Evolutionary conservation across 1,140 invertebrate genomes (phyloP), one percentile per base, ranked within the genome.

Genomic region (Drepana arcuata): DNA sequence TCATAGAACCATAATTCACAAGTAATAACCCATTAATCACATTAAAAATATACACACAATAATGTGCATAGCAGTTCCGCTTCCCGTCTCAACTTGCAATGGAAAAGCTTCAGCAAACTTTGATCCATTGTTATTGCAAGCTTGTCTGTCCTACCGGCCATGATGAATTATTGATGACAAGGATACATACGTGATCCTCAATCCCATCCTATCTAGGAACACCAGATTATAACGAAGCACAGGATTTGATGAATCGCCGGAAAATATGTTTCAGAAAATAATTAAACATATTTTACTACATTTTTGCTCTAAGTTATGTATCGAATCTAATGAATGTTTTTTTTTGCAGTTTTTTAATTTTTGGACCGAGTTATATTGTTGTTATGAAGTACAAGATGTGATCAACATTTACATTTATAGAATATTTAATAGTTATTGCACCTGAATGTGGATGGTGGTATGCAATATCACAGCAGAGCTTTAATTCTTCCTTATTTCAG

Each of bases 121-220:
- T 47, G 47, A 62, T 66, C 54, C 50, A 79, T 80, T 80, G 63
- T 61, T 74, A 80, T 77, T 74, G 67, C 72, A 57, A 57, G 40
- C 48, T 51, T 49, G 65, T 60, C 61, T 63, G 57, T 59, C 4
- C 18, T 5, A 4, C 49, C 54, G 50, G 46, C 53, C 54, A 51
- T 32, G 34, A 73, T 77, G 72, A 75, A 80, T 80, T 71, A 80
- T 80, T 69, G 60, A 80, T 73, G 66, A 38, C 41, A 44, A 59
- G 34, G 39, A 59, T 48, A 41, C 55, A 47, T 71, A 77, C 72
- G 75, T 80, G 75, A 63, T 68, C 42, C 49, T 34, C 34, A 35
- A 42, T 48, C 40, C 40, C 24, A 30, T 14, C 10, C 28, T 27
- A 42, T 42, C 48, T 41, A 24, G 35, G 41, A 31, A 56, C 48